Percentiles rank a stretch among this genome's conserved stretches.
Evolutionary conservation across 2,113 vertebrate species (phyloP).

Genomic region (Phrynosoma blainvillii): DNA sequence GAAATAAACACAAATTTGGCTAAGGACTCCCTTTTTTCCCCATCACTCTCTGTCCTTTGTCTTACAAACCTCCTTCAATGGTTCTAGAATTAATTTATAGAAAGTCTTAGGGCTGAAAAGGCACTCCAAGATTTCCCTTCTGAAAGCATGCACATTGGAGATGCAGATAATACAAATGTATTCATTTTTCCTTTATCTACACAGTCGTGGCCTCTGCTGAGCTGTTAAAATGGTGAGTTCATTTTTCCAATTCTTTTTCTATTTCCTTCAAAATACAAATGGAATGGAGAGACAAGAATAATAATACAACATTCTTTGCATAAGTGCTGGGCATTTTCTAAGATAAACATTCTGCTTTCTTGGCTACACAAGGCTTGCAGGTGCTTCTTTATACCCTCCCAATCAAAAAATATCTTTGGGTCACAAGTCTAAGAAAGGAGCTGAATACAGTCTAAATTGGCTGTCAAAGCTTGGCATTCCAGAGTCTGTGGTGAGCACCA

Average conservation of each 20-base stretch:
- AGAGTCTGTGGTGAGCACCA: too few species aligned
- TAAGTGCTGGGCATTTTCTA: background rate
- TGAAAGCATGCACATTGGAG: background rate
- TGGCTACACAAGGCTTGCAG: background rate
- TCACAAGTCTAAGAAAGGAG: background rate
- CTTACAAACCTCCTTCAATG: too few species aligned
- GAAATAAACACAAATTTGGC: background rate
- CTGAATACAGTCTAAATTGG: background rate
- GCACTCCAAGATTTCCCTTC: background rate
- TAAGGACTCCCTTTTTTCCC: background rate
- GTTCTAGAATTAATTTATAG: background rate
- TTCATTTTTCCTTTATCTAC: constrained; percentile 4
- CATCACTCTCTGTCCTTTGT: too few species aligned
- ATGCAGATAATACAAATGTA: background rate
- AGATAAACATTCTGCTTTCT: background rate
- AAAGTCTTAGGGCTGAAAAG: constrained; percentile 6
- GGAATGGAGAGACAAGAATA: constrained; percentile 6
- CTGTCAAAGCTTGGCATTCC: background rate
- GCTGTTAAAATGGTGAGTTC: constrained; percentile 1
- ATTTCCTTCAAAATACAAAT: background rate
- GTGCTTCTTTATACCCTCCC: background rate
- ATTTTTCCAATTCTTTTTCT: background rate
- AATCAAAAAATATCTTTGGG: background rate
- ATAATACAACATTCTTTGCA: background rate
- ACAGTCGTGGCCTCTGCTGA: background rate